A percentile compares a stretch with the other conserved stretches of the same genome.
Conservation (phyloP, 2,888 invertebrate species). For the Eupithecia exiguata region DNA sequence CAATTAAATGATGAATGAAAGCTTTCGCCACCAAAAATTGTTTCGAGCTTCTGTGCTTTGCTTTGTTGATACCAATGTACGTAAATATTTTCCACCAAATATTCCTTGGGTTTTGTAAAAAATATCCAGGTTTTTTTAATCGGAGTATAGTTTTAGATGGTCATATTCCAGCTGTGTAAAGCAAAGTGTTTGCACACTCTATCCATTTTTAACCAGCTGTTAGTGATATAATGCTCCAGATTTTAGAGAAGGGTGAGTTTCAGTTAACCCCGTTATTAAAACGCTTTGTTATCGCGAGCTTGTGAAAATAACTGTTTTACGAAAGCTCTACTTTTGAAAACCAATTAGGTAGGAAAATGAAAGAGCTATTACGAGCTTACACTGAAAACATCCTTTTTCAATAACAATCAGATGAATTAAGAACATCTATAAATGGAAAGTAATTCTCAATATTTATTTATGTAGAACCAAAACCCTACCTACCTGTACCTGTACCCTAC, state of each 20-base stretch:
- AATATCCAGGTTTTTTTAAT: too few relatives aligned
- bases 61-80: too few relatives aligned
- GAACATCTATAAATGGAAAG: neutral
- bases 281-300: slow-evolving; percentile 13
- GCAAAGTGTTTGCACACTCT: slow-evolving; percentile 21
- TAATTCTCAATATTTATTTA: too few relatives aligned
- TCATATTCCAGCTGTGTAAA: neutral
- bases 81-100: too few relatives aligned
- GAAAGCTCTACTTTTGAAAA: neutral
- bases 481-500: too few relatives aligned
- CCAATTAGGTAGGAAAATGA: neutral
- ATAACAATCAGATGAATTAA: neutral
- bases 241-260: slow-evolving; percentile 27
- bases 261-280: slow-evolving; percentile 30
- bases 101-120: too few relatives aligned
- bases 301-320: neutral
- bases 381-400: neutral
- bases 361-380: neutral
- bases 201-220: slow-evolving; percentile 38
- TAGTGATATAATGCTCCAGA: slow-evolving; percentile 33
- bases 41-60: too few relatives aligned
- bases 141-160: neutral
- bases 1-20: too few relatives aligned
- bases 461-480: too few relatives aligned
- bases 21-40: too few relatives aligned